phyloP scores from a whole-genome alignment of 1,140 invertebrate genomes.

The Papilio helenus region DNA sequence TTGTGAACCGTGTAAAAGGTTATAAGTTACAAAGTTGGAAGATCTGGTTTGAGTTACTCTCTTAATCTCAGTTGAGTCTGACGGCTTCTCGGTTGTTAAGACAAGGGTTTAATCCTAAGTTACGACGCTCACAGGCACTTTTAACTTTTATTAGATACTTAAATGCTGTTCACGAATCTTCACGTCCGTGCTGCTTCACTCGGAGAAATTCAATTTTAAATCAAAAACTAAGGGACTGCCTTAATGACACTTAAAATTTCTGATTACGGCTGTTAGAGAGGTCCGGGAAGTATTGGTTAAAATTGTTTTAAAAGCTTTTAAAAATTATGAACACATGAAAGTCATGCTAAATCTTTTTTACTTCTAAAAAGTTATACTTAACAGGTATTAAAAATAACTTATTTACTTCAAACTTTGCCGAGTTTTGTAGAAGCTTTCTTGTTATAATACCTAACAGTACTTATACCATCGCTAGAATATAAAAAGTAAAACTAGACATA shows the following conservation, averaged over 20 bases:
- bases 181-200: background rate
- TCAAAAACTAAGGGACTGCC: background rate
- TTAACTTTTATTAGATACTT: constrained; percentile 6
- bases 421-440: background rate
- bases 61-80: constrained; percentile 2
- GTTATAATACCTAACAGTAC: background rate
- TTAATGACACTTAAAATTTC: too few relatives aligned
- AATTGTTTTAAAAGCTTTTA: background rate
- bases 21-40: background rate
- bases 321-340: background rate
- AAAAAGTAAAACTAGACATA: background rate
- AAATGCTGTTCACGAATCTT: constrained; percentile 5
- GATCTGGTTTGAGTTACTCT: constrained; percentile 4
- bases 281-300: background rate
- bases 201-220: background rate
- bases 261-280: background rate
- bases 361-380: background rate
- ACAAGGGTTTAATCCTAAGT: background rate
- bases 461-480: background rate
- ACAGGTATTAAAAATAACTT: background rate
- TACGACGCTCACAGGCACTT: background rate
- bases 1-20: constrained; percentile 2
- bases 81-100: constrained; percentile 6
- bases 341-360: background rate
- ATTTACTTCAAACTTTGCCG: background rate